Evolutionary conservation across 2,113 vertebrate species (phyloP).

Genomic region (Phalacrocorax brasilianus): DNA sequence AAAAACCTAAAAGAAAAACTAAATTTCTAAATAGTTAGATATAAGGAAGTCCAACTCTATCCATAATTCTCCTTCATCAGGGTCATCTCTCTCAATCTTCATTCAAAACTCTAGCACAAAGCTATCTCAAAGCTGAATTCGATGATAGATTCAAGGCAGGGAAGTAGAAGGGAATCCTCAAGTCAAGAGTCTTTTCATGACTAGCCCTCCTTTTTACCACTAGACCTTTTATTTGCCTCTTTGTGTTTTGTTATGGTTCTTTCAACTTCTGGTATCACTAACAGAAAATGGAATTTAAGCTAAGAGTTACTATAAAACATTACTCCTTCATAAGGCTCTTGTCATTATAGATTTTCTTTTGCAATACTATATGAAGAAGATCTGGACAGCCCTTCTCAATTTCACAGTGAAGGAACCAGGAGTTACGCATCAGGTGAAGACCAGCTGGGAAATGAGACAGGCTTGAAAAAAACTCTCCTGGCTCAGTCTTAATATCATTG

Average conservation of each 20-base stretch:
- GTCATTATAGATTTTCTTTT: neutral
- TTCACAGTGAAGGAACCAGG: neutral
- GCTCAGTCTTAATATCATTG: neutral
- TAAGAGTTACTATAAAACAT: neutral
- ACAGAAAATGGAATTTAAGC: neutral
- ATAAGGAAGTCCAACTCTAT: neutral
- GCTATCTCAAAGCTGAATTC: neutral
- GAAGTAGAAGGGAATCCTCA: neutral
- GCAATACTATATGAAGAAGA: neutral
- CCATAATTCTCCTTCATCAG: neutral
- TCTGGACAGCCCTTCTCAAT: neutral
- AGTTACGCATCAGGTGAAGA: neutral
- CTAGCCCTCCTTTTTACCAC: neutral
- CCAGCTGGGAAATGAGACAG: neutral
- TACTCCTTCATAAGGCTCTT: neutral
- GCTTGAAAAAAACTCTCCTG: neutral
- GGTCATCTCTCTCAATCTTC: neutral
- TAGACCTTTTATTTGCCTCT: neutral
- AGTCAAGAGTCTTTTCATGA: neutral
- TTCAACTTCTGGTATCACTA: neutral
- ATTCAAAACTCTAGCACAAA: neutral
- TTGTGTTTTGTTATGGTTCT: neutral
- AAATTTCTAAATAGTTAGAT: neutral
- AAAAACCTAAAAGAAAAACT: neutral
- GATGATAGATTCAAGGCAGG: neutral